phyloP scores from a whole-genome alignment of 1,140 invertebrate genomes.

The Neodiprion lecontei region DNA sequence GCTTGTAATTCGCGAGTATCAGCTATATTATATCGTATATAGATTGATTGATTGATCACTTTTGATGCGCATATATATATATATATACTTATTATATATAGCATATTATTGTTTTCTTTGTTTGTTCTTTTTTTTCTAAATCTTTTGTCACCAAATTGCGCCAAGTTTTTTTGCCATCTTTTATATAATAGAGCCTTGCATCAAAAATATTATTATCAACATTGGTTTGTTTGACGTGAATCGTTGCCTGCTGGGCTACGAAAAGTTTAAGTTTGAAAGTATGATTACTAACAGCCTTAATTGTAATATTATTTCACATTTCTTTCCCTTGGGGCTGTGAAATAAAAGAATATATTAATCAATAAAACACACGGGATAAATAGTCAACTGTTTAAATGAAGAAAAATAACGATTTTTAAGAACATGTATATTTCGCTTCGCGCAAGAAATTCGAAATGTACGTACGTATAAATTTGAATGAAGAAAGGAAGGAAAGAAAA shows the following conservation, averaged over 20 bases:
- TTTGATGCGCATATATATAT: background rate
- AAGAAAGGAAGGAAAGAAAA: no score
- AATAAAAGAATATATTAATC: background rate
- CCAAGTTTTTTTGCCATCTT: no score
- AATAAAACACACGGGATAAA: background rate
- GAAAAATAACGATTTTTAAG: no score
- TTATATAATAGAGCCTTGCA: background rate
- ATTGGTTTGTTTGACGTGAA: constrained; percentile 5
- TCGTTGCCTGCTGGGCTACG: constrained; percentile 2
- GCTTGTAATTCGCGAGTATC: constrained; percentile 17
- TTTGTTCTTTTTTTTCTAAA: background rate
- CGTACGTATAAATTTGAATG: no score
- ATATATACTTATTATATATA: background rate
- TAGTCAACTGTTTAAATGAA: background rate
- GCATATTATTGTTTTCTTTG: background rate
- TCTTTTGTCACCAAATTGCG: no score
- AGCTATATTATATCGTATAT: background rate
- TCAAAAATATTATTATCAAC: background rate
- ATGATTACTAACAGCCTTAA: constrained; percentile 2
- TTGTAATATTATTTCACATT: constrained; percentile 4
- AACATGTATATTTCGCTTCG: no score
- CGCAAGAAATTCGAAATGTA: no score
- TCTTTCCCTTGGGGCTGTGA: constrained; percentile 4
- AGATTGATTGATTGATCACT: background rate
- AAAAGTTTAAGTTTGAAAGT: background rate